Conservation (phyloP, 2,113 vertebrate genomes). For the Lophius piscatorius region DNA sequence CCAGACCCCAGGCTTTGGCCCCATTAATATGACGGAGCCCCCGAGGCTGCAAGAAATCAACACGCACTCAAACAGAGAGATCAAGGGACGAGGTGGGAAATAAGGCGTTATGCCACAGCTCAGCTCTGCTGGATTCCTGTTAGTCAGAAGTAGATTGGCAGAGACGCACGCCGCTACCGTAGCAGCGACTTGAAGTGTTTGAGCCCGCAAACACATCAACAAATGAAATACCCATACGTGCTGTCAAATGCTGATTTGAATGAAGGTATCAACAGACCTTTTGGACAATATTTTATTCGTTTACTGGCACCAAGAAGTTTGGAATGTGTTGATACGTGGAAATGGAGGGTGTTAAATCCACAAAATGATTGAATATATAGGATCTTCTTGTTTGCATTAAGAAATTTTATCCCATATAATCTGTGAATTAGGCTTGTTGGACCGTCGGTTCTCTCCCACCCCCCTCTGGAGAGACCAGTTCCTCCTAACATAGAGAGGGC, state of each 20-base stretch:
- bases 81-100: conserved; percentile 52
- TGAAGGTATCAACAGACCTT: background rate
- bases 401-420: background rate
- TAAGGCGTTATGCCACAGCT: conserved; percentile 27
- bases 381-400: background rate
- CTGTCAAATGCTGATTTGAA: background rate
- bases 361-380: background rate
- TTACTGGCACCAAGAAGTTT: background rate
- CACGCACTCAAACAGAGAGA: conserved; percentile 26
- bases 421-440: background rate
- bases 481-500: too few species aligned
- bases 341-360: too few species aligned
- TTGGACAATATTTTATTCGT: background rate
- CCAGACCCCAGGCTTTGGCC: conserved; percentile 54
- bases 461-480: background rate
- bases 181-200: background rate
- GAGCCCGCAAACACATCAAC: background rate
- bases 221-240: too few species aligned
- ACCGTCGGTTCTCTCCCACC: background rate
- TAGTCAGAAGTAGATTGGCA: conserved; percentile 29
- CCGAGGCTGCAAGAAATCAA: conserved; percentile 22
- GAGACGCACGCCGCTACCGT: background rate
- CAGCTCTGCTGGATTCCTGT: conserved; percentile 18
- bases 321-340: too few species aligned
- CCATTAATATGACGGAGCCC: conserved; percentile 44